Conservation (phyloP, 2,888 invertebrate species). For the Dorcus hopei region DNA sequence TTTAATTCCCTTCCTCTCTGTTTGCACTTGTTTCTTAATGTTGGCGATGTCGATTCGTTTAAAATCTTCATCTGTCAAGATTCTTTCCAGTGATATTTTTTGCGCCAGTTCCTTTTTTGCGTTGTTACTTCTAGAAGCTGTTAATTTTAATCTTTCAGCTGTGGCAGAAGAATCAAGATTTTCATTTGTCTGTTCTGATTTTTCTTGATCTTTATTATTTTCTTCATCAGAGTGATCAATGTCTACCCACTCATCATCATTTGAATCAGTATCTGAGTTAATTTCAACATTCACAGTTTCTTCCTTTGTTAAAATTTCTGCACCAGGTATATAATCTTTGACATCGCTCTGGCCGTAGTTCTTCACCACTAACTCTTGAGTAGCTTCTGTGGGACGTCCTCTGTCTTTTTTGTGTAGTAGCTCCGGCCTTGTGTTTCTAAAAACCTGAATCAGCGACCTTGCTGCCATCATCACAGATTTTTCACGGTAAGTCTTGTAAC, state of each 20-base stretch:
- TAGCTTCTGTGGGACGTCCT: conserved; percentile 83
- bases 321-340: conserved; percentile 84
- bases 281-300: conserved; percentile 43
- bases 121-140: conserved; percentile 51
- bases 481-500: conserved; percentile 86
- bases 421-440: conserved; percentile 64
- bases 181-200: conserved; percentile 34
- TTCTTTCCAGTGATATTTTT: conserved; percentile 57
- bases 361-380: conserved; percentile 65
- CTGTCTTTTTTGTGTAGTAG: conserved; percentile 85
- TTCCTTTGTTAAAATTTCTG: conserved; percentile 70
- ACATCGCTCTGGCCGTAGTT: conserved; percentile 82
- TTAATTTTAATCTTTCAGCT: conserved; percentile 49
- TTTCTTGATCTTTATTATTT: conserved; percentile 39
- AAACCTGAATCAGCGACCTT: conserved; percentile 78
- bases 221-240: conserved; percentile 60
- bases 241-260: conserved; percentile 58
- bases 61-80: conserved; percentile 93
- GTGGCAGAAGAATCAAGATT: conserved; percentile 19
- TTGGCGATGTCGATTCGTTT: conserved; percentile 81
- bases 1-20: conserved; percentile 53
- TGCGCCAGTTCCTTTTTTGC: conserved; percentile 55
- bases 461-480: conserved; percentile 98
- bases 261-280: conserved; percentile 51
- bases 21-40: conserved; percentile 72